A percentile compares a stretch with the other conserved stretches of the same genome.
These are phyloP conservation scores for Antheraea yamamai DNA, from an alignment of 2,888 invertebrate genomes.

Conservation along the genomic window DNA sequence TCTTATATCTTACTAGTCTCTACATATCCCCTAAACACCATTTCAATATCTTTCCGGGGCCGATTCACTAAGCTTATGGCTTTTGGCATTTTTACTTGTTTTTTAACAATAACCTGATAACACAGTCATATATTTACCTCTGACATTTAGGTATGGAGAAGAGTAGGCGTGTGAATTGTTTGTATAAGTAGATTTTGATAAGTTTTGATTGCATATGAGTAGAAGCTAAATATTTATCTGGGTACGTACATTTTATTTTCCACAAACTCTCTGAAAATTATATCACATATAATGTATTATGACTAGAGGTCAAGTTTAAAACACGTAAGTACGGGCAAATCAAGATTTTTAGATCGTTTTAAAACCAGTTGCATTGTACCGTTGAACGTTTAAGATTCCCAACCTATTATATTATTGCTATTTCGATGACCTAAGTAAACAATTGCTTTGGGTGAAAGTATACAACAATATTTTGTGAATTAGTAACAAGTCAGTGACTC, in stretches of 20 bases:
- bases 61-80: too few species aligned
- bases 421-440: neutral
- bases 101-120: too few species aligned
- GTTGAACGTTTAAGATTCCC: neutral
- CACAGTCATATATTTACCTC: too few species aligned
- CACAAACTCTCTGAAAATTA: neutral
- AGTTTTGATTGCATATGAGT: neutral
- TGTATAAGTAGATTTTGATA: neutral
- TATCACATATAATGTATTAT: neutral
- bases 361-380: slow-evolving; percentile 7
- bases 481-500: slow-evolving; percentile 5
- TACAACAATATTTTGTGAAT: slow-evolving; percentile 1
- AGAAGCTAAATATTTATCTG: slow-evolving; percentile 1
- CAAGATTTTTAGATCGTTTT: neutral
- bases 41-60: too few species aligned
- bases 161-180: neutral
- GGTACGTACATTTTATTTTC: neutral
- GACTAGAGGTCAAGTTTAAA: neutral
- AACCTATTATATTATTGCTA: neutral
- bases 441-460: slow-evolving; percentile 2
- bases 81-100: too few species aligned
- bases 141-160: neutral
- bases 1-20: too few species aligned
- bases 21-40: too few species aligned
- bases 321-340: neutral